Base-by-base conservation (phyloP, 2,888 invertebrate genomes). In the Melieria crassipennis region DNA sequence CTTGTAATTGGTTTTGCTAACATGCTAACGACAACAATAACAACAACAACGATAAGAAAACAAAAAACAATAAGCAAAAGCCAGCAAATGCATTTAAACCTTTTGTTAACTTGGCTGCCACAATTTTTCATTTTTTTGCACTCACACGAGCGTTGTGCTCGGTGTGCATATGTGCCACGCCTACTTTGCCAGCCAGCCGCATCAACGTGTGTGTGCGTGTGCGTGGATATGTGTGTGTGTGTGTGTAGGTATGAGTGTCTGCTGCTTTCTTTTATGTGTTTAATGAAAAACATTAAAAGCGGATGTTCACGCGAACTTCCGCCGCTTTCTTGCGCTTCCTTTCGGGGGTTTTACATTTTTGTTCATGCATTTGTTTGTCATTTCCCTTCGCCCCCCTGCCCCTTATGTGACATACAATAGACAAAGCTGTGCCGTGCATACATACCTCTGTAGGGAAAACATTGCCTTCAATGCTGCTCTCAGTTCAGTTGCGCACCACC, bases 231-330 rank as follows among this genome's bases (percentile, higher is more conserved):
- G 4, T 45, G 60, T 45, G 10, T 7, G 10, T 62, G 47, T 7
- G 16, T 10, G 47, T 4, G 62, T 11, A 9, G 58, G 61, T 52
- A 58, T 55, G 47, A 52, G 42, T 5, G 11, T 50, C 42, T 56
- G 47, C 48, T 30, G 61, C 57, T 70, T 68, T 43, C 58, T 73
- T 73, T 72, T 68, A 70, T 73, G 73, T 71, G 62, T 73, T 74
- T 65, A 71, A 74, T 66, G 73, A 73, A 76, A 73, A 71, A 69
- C 68, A 74, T 69, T 73, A 73, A 75, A 74, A 75, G n/a, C 73
- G 71, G 73, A 76, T 72, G 70, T 72, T 68, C 70, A 65, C 64
- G 47, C 64, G 68, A 69, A 73, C 71, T 72, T 75, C 73, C 75
- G 75, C 48, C 73, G 56, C 58, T 42, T 55, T 62, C n/a, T 58